phyloP scores from a whole-genome alignment of 2,888 invertebrate genomes.

The Hecatera dysodea region DNA sequence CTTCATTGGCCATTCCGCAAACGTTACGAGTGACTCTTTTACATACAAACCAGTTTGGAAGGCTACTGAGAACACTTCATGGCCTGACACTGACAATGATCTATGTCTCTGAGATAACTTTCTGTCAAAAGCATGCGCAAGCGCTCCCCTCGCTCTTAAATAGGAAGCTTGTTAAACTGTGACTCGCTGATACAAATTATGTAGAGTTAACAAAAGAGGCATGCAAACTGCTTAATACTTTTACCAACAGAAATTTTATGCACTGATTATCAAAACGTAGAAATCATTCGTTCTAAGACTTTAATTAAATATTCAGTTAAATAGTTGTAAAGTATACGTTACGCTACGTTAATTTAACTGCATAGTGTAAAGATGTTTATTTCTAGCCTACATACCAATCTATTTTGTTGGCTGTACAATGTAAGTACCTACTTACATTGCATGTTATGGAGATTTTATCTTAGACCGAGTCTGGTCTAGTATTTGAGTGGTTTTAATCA shows the following conservation, averaged over 20 bases:
- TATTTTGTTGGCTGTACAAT: conserved; percentile 38
- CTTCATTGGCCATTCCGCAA: conserved; percentile 76
- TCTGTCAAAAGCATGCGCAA: conserved; percentile 60
- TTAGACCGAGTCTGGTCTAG: conserved; percentile 12
- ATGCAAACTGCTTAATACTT: neutral
- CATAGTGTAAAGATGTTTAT: conserved; percentile 8
- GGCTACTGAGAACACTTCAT: conserved; percentile 83
- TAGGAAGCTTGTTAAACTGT: conserved; percentile 51
- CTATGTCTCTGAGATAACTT: conserved; percentile 78
- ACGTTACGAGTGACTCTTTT: conserved; percentile 68
- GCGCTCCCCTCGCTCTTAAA: conserved; percentile 43
- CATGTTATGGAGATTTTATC: conserved; percentile 45
- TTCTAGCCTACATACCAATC: conserved; percentile 18
- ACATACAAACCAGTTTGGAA: conserved; percentile 78
- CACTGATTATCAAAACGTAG: neutral
- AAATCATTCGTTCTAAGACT: neutral
- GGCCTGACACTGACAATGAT: conserved; percentile 82
- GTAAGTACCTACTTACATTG: conserved; percentile 16
- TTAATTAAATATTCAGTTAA: neutral
- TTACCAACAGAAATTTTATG: neutral
- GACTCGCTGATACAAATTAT: conserved; percentile 42
- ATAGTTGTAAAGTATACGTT: neutral
- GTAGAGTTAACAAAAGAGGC: conserved; percentile 38
- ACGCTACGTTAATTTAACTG: conserved; percentile 18
- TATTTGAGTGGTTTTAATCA: conserved; percentile 19